These are phyloP conservation scores for Cervus canadensis DNA, from an alignment of 2,113 vertebrate species.

Conservation along the genomic window DNA sequence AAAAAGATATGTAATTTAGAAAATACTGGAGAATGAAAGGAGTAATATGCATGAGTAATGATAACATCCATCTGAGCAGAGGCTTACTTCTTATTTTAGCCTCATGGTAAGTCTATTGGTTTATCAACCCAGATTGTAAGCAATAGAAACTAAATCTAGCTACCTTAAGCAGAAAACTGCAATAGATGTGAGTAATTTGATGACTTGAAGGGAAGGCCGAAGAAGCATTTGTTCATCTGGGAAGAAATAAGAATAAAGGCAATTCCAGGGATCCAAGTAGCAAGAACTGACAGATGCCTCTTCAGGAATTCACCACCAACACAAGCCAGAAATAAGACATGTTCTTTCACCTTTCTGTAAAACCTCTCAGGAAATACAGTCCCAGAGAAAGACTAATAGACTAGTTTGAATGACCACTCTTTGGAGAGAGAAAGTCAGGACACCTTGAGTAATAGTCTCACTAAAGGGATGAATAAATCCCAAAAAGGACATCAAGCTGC, in stretches of 20 bases:
- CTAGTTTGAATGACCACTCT: background rate
- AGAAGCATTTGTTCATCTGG: background rate
- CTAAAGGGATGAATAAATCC: background rate
- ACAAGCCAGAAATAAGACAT: background rate
- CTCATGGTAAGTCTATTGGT: background rate
- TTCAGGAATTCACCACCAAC: background rate
- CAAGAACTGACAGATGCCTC: background rate
- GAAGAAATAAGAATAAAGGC: background rate
- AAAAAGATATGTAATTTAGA: background rate
- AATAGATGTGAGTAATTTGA: background rate
- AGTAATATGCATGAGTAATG: background rate
- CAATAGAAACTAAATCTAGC: constrained; percentile 21
- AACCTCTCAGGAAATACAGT: background rate
- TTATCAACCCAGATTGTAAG: background rate
- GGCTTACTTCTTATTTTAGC: background rate
- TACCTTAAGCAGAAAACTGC: background rate
- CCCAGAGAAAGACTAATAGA: background rate
- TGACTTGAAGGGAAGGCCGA: background rate
- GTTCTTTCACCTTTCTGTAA: background rate
- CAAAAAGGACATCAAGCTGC: background rate
- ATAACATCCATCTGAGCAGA: background rate
- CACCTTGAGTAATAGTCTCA: background rate
- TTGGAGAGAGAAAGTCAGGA: background rate
- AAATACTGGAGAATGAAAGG: background rate
- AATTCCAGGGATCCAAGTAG: background rate